Evolutionary conservation across 64 coral and sea anemone genomes (phyloP).

Genomic region (Montipora foliosa): DNA sequence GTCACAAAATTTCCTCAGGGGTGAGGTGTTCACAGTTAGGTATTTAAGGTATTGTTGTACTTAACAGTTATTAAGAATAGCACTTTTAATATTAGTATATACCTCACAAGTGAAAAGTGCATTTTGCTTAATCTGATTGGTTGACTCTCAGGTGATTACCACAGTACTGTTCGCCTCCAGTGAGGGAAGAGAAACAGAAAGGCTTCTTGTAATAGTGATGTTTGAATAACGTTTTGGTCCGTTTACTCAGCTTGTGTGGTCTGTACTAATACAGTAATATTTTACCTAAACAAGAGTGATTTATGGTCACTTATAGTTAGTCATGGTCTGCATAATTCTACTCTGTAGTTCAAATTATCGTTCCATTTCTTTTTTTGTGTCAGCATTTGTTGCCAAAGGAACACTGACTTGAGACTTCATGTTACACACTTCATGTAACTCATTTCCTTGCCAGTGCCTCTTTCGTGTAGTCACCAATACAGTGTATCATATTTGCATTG

Average conservation of each 20-base stretch:
- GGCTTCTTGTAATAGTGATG: no score
- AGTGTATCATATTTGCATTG: conserved; percentile 19
- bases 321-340: neutral
- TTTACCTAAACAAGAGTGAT: no score
- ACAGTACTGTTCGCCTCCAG: no score
- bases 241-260: no score
- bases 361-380: conserved; percentile 9
- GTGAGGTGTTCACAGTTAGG: neutral
- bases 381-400: conserved; percentile 21
- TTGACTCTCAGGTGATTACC: no score
- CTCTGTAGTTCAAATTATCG: neutral
- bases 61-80: neutral
- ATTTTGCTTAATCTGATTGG: neutral
- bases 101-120: no score
- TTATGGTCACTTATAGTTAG: neutral
- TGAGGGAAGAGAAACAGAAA: no score
- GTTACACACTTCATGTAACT: conserved; percentile 44
- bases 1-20: no score
- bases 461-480: neutral
- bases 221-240: no score
- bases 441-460: conserved; percentile 6
- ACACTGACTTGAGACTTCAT: conserved; percentile 48
- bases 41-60: neutral
- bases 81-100: neutral
- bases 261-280: no score